Percentiles rank a stretch among this genome's conserved stretches.
Conservation (phyloP, 2,888 invertebrate genomes). For the Napeogenes inachia region DNA sequence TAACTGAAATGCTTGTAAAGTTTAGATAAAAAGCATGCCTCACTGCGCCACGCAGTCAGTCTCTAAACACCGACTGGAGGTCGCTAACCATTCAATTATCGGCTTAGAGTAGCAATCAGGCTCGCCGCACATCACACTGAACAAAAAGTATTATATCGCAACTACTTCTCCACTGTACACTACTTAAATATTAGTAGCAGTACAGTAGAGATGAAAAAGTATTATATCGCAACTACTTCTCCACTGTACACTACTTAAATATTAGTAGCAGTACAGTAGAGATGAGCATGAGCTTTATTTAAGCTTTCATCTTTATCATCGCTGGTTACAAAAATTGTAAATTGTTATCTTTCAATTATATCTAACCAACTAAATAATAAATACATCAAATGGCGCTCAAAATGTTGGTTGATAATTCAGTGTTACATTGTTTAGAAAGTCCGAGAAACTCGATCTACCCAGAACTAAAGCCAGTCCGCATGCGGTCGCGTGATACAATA, state of each 20-base stretch:
- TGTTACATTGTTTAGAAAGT: slow-evolving; percentile 27
- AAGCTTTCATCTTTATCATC: too few relatives aligned
- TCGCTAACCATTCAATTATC: slow-evolving; percentile 66
- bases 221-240: not conserved
- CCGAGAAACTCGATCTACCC: slow-evolving; percentile 26
- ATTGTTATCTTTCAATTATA: too few relatives aligned
- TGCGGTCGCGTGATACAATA: slow-evolving; percentile 19
- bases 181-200: too few relatives aligned
- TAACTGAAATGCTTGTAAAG: too few relatives aligned
- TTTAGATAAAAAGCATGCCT: too few relatives aligned
- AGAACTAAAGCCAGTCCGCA: slow-evolving; percentile 11
- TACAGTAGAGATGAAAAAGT: not conserved
- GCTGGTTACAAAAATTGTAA: too few relatives aligned
- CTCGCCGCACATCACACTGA: slow-evolving; percentile 43
- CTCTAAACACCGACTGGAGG: slow-evolving; percentile 51
- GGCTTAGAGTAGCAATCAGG: slow-evolving; percentile 59
- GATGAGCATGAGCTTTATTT: too few relatives aligned
- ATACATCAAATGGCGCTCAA: not conserved
- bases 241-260: too few relatives aligned
- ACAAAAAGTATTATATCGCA: slow-evolving; percentile 7
- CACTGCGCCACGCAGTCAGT: slow-evolving; percentile 37
- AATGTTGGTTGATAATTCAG: slow-evolving; percentile 9
- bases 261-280: too few relatives aligned
- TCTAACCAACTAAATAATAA: not conserved
- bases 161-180: too few relatives aligned